Conservation (phyloP, 1,140 invertebrate species). For the Glossosoma conforme region DNA sequence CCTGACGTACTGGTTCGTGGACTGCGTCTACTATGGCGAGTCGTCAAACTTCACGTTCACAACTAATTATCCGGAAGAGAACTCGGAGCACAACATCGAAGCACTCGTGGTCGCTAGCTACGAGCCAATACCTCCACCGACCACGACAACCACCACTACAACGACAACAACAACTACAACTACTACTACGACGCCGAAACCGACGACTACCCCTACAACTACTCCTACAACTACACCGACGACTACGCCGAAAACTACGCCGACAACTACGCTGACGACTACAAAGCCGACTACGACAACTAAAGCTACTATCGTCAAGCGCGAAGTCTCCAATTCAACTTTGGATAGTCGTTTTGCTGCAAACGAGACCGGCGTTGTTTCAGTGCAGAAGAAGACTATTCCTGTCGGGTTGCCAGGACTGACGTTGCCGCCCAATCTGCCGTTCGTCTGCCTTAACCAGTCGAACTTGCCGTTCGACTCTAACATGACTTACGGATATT, state of each 20-base stretch:
- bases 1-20: conserved; percentile 70
- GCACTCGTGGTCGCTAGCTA: conserved; percentile 64
- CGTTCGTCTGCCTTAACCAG: conserved; percentile 57
- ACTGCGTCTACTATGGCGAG: conserved; percentile 65
- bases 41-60: conserved; percentile 55
- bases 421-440: conserved; percentile 29
- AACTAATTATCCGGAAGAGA: conserved; percentile 58
- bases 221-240: conserved; percentile 33
- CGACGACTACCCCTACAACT: conserved; percentile 32
- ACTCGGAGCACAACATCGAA: conserved; percentile 60
- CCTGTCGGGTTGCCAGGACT: not conserved
- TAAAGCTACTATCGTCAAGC: conserved; percentile 16
- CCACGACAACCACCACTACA: conserved; percentile 54
- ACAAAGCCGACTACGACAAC: conserved; percentile 2
- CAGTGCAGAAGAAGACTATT: not conserved
- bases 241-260: conserved; percentile 30
- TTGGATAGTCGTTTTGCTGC: not conserved
- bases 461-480: conserved; percentile 56
- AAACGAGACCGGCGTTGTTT: not conserved
- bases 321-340: conserved; percentile 18
- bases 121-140: conserved; percentile 56
- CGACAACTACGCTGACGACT: conserved; percentile 30
- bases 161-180: conserved; percentile 51
- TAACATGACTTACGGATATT: conserved; percentile 70
- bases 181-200: conserved; percentile 44